These are phyloP conservation scores for Propithecus deckenii DNA, from an alignment of 2,797 vertebrate genomes.

Conservation along the genomic window DNA sequence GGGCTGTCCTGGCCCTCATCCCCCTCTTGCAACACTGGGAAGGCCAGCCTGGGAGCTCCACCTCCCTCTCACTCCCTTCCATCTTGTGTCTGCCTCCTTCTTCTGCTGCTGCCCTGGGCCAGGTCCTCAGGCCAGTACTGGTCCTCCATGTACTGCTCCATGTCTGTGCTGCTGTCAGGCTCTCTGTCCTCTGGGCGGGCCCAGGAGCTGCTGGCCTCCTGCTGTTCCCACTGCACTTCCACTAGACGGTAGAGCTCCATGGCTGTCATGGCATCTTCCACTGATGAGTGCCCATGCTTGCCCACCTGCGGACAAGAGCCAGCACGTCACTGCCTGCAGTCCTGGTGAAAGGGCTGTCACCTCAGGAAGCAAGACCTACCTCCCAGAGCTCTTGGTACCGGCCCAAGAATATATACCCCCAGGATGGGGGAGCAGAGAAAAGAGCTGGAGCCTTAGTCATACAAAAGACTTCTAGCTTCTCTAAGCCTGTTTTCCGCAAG, in stretches of 20 bases:
- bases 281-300: slow-evolving; percentile 91
- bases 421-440: neutral
- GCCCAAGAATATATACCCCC: neutral
- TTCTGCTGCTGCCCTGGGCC: slow-evolving; percentile 79
- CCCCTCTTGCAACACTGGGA: accelerated
- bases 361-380: neutral
- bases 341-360: neutral
- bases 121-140: slow-evolving; percentile 92
- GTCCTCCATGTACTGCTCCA: slow-evolving; percentile 92
- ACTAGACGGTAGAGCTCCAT: slow-evolving; percentile 97
- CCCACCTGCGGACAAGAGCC: slow-evolving; percentile 83
- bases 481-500: neutral
- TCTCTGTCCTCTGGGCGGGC: slow-evolving; percentile 57
- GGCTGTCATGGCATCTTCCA: slow-evolving; percentile 92
- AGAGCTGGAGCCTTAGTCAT: accelerated
- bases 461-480: neutral
- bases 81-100: accelerated
- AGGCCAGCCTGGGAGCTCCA: neutral
- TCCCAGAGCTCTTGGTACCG: neutral
- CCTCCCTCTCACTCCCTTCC: neutral
- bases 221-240: slow-evolving; percentile 91
- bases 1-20: neutral
- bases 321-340: accelerated
- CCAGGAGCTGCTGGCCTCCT: slow-evolving; percentile 72
- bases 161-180: slow-evolving; percentile 71